Evolutionary conservation across 2,113 vertebrate genomes (phyloP).

Genomic region (Oreochromis aureus): DNA sequence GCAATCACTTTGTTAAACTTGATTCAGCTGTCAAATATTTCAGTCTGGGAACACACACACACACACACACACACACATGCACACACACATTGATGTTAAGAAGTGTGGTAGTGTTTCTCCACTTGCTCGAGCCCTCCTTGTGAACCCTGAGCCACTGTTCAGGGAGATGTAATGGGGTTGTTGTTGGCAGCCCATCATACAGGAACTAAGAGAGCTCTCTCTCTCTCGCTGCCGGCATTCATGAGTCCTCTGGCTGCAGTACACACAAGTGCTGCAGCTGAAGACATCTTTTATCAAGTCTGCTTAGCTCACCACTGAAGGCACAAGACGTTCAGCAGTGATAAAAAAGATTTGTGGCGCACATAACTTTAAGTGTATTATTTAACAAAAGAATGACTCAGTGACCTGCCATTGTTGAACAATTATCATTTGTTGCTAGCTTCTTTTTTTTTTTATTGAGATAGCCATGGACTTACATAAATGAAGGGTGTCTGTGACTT

Average conservation of each 20-base stretch:
- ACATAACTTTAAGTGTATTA: background rate
- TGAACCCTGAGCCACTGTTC: slow-evolving; percentile 38
- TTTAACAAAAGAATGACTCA: background rate
- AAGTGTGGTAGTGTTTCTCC: background rate
- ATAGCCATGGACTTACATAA: background rate
- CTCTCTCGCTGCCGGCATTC: background rate
- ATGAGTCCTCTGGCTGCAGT: background rate
- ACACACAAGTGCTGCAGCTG: background rate
- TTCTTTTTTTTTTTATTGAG: background rate
- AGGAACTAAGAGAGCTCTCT: background rate
- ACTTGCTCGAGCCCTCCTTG: background rate
- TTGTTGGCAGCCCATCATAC: slow-evolving; percentile 39
- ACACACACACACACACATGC: background rate
- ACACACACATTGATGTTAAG: background rate
- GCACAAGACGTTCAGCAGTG: background rate
- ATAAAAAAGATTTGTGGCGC: background rate
- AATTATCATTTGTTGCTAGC: background rate
- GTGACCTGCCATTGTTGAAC: background rate
- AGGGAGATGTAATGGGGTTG: slow-evolving; percentile 37
- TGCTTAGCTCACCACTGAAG: background rate
- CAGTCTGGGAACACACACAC: background rate
- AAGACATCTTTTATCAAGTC: background rate
- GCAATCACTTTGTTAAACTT: slow-evolving; percentile 2
- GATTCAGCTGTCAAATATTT: slow-evolving; percentile 22
- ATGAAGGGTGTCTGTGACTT: background rate